Base-by-base conservation (phyloP, 2,888 invertebrate species). In the Sarcophaga subvicina region DNA sequence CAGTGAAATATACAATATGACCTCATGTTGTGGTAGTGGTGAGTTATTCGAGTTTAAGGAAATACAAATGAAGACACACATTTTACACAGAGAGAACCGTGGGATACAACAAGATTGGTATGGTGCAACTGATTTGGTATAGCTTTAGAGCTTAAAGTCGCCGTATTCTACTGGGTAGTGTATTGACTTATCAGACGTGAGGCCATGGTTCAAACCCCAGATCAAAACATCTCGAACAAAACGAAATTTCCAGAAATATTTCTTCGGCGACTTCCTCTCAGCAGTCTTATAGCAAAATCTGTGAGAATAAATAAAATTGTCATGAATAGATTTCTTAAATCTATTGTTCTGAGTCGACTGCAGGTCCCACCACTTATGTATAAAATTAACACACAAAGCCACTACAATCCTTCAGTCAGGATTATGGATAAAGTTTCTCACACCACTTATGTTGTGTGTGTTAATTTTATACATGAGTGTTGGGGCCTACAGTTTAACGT, bases 1-100 rank as follows among this genome's bases (percentile, higher is more conserved):
- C 14, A 54, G 54, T 14, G 14, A 12, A 54, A 54, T 62, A 37
- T 78, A 71, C 66, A 72, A 71, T 62, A 45, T 70, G 82, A 78
- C 72, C 78, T 67, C 72, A 83, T 25, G 70, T 49, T 62, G 49
- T n/a, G 66, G 54, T 54, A 37, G 60, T 37, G 47, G 17, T 14
- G 54, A 17, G 14, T 12, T 54, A 54, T 54, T 10, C 37, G 54
- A 54, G 54, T 54, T 54, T 54, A 54, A 54, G 54, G 54, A 54
- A 54, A 54, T 54, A 17, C 54, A 54, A 54, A 54, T 54, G 17
- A 54, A 54, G 54, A 54, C 54, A 54, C 54, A 54, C 17, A 37
- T 54, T 54, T 54, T 14, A 3, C 54, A 54, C 0, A 54, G 12
- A 10, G 54, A 3, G 54, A 54, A 12, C 54, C 12, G 14, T 54